These are phyloP conservation scores for Cataglyphis hispanica DNA, from an alignment of 1,140 invertebrate species.

Conservation along the genomic window DNA sequence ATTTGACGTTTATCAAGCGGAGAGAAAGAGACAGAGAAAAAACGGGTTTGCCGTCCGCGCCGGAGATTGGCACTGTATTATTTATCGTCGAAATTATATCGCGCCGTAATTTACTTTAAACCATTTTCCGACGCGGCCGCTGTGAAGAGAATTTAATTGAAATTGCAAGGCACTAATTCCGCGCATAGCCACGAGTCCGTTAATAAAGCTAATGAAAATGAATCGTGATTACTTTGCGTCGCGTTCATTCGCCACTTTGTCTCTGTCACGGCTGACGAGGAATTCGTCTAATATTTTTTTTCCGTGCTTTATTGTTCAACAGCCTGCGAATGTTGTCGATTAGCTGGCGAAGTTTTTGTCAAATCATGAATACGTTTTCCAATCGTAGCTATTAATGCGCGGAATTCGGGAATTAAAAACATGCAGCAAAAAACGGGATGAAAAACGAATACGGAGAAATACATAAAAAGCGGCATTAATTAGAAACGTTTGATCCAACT, in stretches of 20 bases:
- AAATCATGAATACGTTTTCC: not conserved
- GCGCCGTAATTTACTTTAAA: constrained; percentile 52
- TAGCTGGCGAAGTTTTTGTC: not conserved
- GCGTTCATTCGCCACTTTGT: constrained; percentile 32
- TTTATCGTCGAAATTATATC: constrained; percentile 57
- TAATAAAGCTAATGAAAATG: constrained; percentile 63
- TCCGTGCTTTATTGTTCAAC: not conserved
- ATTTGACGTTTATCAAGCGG: not conserved
- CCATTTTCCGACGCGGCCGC: constrained; percentile 56
- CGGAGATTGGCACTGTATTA: constrained; percentile 55
- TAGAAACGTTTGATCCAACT: constrained; percentile 32
- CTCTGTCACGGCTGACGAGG: constrained; percentile 22
- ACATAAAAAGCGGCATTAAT: constrained; percentile 17
- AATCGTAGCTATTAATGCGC: not conserved
- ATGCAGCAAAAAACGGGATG: not conserved
- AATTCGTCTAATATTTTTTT: not conserved
- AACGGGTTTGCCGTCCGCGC: not conserved
- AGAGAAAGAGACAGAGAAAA: not conserved
- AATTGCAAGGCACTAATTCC: constrained; percentile 60
- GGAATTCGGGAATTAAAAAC: not conserved
- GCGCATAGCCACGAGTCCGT: constrained; percentile 39
- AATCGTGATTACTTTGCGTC: constrained; percentile 51
- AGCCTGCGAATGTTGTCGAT: not conserved
- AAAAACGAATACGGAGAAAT: not conserved
- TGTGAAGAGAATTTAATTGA: constrained; percentile 63